Base-by-base conservation (phyloP, 2,888 invertebrate species). In the Deilephila porcellus region DNA sequence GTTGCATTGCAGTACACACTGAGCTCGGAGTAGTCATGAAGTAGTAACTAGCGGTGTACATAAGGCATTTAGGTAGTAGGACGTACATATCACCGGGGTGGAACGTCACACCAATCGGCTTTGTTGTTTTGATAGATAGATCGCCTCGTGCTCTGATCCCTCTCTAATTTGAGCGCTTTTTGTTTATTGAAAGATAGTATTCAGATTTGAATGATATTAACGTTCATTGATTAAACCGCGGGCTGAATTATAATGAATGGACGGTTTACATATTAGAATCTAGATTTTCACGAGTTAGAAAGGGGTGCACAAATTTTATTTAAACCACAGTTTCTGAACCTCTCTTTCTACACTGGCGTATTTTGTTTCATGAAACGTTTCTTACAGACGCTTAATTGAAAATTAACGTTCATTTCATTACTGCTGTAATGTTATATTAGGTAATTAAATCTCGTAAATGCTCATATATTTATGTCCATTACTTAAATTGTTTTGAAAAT, bases 1-100 rank as follows among this genome's bases (percentile, higher is more conserved):
- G 93, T 94, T 94, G 94, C 94, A 94, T 92, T 94, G 93, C 94
- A 94, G 94, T 94, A 94, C 94, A 94, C 94, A 94, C 94, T 94
- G 94, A 94, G 94, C 94, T 93, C 94, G 88, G 93, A 94, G 94
- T 93, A 94, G 94, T 93, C 94, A 94, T 94, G 94, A 92, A 94
- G 94, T 93, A 93, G 94, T 94, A 91, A 94, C 94, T 94, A 93
- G 93, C 92, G 89, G 91, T 92, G 93, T 94, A 94, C 94, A 94
- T 94, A 94, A 94, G 94, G 94, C 94, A 94, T 94, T 94, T 94
- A 94, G 94, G 93, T 94, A 93, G 92, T 94, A 94, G 92, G 93
- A 91, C 93, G 93, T 93, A 93, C 91, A 94, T 93, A 94, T 94
- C 93, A 93, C 92, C 93, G 94, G 94, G 94, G 94, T 93, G 91